These are phyloP conservation scores for Ovis aries DNA, from an alignment of 2,113 vertebrate species.

Conservation along the genomic window DNA sequence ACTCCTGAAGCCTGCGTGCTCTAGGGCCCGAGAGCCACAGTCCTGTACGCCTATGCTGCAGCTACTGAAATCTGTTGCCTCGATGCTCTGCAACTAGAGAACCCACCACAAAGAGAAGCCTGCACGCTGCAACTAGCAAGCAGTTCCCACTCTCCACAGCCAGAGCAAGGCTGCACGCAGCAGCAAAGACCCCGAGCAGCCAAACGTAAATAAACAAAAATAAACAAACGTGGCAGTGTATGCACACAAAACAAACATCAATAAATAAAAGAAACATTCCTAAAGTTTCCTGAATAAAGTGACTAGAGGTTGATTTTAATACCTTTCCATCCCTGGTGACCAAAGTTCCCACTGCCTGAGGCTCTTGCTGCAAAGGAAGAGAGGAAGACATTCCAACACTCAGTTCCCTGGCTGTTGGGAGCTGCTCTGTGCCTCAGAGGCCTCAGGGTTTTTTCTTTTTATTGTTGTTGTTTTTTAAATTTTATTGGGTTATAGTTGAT, in stretches of 20 bases:
- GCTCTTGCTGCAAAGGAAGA: not conserved
- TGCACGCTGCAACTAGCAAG: fast-evolving
- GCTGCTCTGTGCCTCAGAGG: not conserved
- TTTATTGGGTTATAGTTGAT: not conserved
- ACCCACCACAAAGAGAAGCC: not conserved
- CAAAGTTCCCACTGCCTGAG: not conserved
- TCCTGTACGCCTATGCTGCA: not conserved
- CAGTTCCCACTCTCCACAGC: not conserved
- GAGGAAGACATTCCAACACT: not conserved
- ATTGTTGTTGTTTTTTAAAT: not conserved
- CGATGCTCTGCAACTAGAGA: not conserved
- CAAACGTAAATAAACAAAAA: not conserved
- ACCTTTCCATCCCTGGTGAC: not conserved
- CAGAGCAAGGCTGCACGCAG: not conserved
- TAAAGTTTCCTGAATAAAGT: not conserved
- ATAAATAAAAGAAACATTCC: not conserved
- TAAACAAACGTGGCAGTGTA: not conserved
- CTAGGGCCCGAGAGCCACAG: not conserved
- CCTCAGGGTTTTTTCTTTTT: fast-evolving
- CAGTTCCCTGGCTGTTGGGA: not conserved
- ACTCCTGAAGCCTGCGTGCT: not conserved
- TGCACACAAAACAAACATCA: not conserved
- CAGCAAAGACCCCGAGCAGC: not conserved
- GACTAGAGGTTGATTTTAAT: not conserved
- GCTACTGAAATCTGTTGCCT: not conserved